Percentiles rank a stretch among this genome's conserved stretches.
phyloP scores from a whole-genome alignment of 2,888 invertebrate species.

The Drosophila nr. perissopoda region DNA sequence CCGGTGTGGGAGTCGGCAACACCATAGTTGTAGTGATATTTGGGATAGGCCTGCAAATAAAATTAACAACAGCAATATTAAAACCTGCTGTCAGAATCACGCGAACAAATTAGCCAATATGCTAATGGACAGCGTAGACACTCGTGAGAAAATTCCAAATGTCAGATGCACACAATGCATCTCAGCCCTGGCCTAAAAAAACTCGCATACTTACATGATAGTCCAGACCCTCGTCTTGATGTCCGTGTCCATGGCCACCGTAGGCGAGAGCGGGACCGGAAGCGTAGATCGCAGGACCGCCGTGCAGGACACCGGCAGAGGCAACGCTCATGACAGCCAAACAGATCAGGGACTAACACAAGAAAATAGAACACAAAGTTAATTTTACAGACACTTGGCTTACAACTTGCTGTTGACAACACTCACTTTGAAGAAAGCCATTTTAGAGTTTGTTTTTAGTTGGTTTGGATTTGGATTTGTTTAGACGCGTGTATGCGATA shows the following conservation, averaged over 20 bases:
- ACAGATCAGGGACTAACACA: conserved; percentile 83
- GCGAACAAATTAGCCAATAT: conserved; percentile 35
- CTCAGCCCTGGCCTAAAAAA: conserved; percentile 36
- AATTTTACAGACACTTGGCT: conserved; percentile 24
- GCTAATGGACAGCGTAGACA: conserved; percentile 39
- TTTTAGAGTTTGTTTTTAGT: conserved; percentile 64
- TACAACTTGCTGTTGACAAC: conserved; percentile 12
- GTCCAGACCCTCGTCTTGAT: conserved; percentile 82
- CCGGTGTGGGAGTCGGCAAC: conserved; percentile 85
- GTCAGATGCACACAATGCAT: conserved; percentile 44
- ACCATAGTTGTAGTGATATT: conserved; percentile 85
- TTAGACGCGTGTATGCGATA: conserved; percentile 74
- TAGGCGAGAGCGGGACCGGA: conserved; percentile 74
- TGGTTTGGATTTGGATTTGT: conserved; percentile 16
- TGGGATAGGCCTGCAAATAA: conserved; percentile 82
- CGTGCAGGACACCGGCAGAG: conserved; percentile 84
- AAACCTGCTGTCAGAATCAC: conserved; percentile 9
- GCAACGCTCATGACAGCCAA: conserved; percentile 84
- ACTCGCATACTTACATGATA: conserved; percentile 82
- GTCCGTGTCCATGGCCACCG: conserved; percentile 70
- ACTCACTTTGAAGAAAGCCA: conserved; percentile 85
- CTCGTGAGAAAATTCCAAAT: conserved; percentile 58
- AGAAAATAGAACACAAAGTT: conserved; percentile 36
- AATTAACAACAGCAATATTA: conserved; percentile 1
- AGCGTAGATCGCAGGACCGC: conserved; percentile 80